Evolutionary conservation across 2,888 invertebrate genomes (phyloP), one percentile per base, ranked within the genome.

Genomic region (Zele albiditarsus): DNA sequence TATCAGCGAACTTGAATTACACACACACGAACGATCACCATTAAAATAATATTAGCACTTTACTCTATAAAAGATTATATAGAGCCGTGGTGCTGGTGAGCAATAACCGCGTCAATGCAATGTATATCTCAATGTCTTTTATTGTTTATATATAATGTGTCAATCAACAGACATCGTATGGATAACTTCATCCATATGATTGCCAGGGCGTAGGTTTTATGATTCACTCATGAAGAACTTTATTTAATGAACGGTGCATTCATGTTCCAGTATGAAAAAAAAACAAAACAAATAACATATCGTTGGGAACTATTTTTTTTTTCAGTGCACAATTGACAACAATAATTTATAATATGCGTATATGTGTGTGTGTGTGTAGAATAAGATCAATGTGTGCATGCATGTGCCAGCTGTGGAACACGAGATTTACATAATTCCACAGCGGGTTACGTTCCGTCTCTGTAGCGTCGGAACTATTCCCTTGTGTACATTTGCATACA

Each of bases 371-470:
- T 46, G n/a, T 12, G 12, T 46, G 33, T 20, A 3, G n/a, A n/a
- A 27, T 63, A 20, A 20, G 10, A 31, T 23, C 33, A 33, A 33
- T 63, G 20, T 63, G 63, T 33, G 33, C 20, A 20, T 27, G 63
- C n/a, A 46, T 46, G 16, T 46, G 46, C 46, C 46, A 46, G 46
- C 46, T 63, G 63, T 63, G 63, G 33, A 63, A 33, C 33, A 63
- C n/a, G 63, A 63, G 63, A 63, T 63, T 63, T 63, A 63, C 63
- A 63, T 63, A 63, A 63, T 63, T 20, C 38, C 23, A 33, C 63
- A 20, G 33, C 63, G 63, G n/a, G 46, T 46, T 46, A 46, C 46
- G n/a, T 63, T 63, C 63, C 63, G 33, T 33, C 31, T 33, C 33
- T 63, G 6, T 63, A 63, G 33, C 31, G n/a, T 63, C 20, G 12